A percentile compares a stretch with the other conserved stretches of the same genome.
Evolutionary conservation across 2,888 invertebrate genomes (phyloP).

Genomic region (Vandiemenella viatica): DNA sequence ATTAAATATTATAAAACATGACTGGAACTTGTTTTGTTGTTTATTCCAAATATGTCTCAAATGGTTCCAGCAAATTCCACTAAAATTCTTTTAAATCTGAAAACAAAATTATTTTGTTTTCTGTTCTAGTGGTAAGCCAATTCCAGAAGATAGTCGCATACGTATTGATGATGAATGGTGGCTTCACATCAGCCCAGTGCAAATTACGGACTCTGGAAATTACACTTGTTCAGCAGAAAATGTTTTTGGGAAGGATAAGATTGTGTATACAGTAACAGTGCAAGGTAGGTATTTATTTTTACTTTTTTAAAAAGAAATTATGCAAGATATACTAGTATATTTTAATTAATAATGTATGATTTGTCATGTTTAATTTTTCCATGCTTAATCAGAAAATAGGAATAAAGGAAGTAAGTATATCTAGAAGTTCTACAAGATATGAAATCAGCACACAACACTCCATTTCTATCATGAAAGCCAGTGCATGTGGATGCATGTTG

Average conservation of each 20-base stretch:
- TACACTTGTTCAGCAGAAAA: conserved; percentile 71
- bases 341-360: too few species aligned
- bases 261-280: conserved; percentile 21
- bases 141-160: conserved; percentile 7
- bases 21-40: too few species aligned
- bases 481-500: too few species aligned
- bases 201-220: conserved; percentile 72
- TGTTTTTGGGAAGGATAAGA: conserved; percentile 24
- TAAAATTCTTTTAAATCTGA: not conserved
- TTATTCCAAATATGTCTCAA: too few species aligned
- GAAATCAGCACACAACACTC: too few species aligned
- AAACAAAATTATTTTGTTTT: too few species aligned
- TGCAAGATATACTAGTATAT: not conserved
- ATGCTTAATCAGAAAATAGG: conserved; percentile 7
- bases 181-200: conserved; percentile 31
- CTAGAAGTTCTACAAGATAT: too few species aligned
- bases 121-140: conserved; percentile 5
- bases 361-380: too few species aligned
- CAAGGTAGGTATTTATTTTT: conserved; percentile 5
- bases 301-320: not conserved
- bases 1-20: too few species aligned
- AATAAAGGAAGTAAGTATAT: conserved; percentile 12
- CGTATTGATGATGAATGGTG: conserved; percentile 23
- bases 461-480: too few species aligned
- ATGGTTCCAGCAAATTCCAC: not conserved